phyloP scores from a whole-genome alignment of 1,140 invertebrate genomes.

The Sminthurides bifidus region DNA sequence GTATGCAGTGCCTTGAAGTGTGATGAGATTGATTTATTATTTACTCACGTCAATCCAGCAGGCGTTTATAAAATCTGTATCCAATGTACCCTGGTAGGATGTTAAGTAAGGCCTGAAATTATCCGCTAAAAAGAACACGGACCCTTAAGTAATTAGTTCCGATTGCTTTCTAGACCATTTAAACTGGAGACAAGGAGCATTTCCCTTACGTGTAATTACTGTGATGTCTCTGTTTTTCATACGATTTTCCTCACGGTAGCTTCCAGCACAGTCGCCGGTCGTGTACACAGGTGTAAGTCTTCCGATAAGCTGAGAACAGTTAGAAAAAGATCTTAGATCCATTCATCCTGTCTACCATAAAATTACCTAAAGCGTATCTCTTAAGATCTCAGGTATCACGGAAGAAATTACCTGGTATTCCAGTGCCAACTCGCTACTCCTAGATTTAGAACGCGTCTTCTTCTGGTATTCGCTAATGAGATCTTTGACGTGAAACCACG shows the following conservation, averaged over 20 bases:
- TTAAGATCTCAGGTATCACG: too few species aligned
- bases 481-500: too few species aligned
- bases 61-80: slow-evolving; percentile 97
- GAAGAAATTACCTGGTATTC: too few species aligned
- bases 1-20: not conserved
- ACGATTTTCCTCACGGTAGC: slow-evolving; percentile 88
- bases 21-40: too few species aligned
- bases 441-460: too few species aligned
- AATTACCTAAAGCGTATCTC: too few species aligned
- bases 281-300: slow-evolving; percentile 88
- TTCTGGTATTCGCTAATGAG: too few species aligned
- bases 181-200: not conserved
- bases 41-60: slow-evolving; percentile 97
- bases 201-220: slow-evolving; percentile 83
- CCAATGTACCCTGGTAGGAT: slow-evolving; percentile 93
- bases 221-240: slow-evolving; percentile 95
- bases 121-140: slow-evolving; percentile 55
- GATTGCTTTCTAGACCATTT: not conserved
- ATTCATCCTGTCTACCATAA: too few species aligned
- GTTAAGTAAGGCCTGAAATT: slow-evolving; percentile 94
- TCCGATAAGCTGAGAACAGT: slow-evolving; percentile 61
- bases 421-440: not conserved
- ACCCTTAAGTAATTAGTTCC: not conserved
- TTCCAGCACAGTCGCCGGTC: slow-evolving; percentile 97
- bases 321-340: not conserved